These are phyloP conservation scores for Pachymerium ferrugineum DNA, from an alignment of 2,888 invertebrate species.

Conservation along the genomic window DNA sequence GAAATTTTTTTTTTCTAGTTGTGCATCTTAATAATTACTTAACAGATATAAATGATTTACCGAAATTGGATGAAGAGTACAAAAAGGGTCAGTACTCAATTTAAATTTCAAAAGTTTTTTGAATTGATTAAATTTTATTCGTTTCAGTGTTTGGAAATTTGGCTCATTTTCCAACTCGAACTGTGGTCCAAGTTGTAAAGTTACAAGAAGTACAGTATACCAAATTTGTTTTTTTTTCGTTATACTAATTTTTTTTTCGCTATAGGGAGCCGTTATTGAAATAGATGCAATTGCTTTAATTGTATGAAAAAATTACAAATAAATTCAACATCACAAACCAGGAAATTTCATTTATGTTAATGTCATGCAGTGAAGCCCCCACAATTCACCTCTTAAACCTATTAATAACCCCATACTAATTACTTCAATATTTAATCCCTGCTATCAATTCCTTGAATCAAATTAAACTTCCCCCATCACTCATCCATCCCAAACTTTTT, in stretches of 20 bases:
- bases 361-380: no score
- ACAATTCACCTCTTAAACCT: no score
- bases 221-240: neutral
- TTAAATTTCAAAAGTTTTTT: neutral
- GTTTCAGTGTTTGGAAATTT: slow-evolving; percentile 6
- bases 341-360: neutral
- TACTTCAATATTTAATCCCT: no score
- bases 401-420: no score
- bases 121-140: neutral
- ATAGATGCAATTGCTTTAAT: neutral
- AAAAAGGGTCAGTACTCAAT: neutral
- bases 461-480: no score
- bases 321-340: neutral
- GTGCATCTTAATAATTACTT: slow-evolving; percentile 2
- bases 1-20: slow-evolving; percentile 22
- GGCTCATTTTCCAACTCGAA: neutral
- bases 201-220: neutral
- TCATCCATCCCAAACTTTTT: no score
- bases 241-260: neutral
- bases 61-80: neutral
- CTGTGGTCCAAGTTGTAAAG: neutral
- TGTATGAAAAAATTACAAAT: no score
- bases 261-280: neutral
- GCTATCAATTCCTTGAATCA: no score
- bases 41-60: neutral